Conservation (phyloP, 1,140 invertebrate genomes). For the Episyrphus balteatus region DNA sequence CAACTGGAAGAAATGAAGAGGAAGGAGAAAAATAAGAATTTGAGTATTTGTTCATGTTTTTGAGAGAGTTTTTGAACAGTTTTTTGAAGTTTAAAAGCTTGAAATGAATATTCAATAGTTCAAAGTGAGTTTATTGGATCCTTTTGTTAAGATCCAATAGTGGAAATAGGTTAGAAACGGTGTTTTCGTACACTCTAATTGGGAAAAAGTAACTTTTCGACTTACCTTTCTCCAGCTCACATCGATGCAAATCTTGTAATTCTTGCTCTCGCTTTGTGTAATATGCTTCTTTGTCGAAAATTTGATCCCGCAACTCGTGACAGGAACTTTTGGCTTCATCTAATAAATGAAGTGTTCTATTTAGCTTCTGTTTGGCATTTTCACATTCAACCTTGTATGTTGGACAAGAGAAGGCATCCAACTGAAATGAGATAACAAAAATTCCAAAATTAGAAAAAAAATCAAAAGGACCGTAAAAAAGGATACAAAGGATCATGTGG, state of each 20-base stretch:
- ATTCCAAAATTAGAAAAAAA: constrained; percentile 1
- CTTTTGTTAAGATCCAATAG: too few relatives aligned
- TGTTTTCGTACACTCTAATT: neutral
- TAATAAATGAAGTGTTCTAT: constrained; percentile 39
- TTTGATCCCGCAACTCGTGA: constrained; percentile 41
- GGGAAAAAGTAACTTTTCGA: neutral
- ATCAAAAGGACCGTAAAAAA: neutral
- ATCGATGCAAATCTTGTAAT: constrained; percentile 17
- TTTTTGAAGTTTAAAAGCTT: neutral
- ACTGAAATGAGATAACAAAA: constrained; percentile 35
- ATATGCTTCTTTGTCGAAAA: constrained; percentile 37
- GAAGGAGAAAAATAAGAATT: neutral
- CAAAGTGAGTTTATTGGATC: too few relatives aligned
- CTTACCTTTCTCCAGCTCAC: constrained; percentile 27
- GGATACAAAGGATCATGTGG: neutral
- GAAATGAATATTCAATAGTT: too few relatives aligned
- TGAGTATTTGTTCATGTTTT: neutral
- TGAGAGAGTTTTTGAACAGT: too few relatives aligned
- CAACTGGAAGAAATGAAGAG: constrained; percentile 7
- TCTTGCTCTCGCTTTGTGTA: constrained; percentile 23
- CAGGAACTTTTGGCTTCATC: constrained; percentile 42
- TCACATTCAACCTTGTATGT: constrained; percentile 42
- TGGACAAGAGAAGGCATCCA: constrained; percentile 47
- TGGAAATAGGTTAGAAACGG: too few relatives aligned
- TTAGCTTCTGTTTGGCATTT: constrained; percentile 39